Percentiles rank a stretch among this genome's conserved stretches.
phyloP scores from a whole-genome alignment of 1,140 invertebrate species.

The Camponotus vicinus region DNA sequence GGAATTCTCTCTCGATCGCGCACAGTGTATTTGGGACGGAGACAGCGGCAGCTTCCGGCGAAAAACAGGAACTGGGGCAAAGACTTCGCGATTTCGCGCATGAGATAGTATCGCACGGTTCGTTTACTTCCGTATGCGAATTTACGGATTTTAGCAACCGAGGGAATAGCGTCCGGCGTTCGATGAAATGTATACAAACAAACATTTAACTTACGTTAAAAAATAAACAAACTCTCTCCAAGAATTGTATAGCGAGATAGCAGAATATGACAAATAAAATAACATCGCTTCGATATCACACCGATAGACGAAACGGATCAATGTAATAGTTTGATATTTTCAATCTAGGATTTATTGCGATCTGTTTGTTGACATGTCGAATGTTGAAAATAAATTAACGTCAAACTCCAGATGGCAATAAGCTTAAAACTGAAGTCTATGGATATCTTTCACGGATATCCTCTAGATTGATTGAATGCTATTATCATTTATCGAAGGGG shows the following conservation, averaged over 20 bases:
- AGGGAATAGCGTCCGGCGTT: slow-evolving; percentile 28
- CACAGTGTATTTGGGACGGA: background rate
- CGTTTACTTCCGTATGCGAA: slow-evolving; percentile 71
- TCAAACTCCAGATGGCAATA: slow-evolving; percentile 25
- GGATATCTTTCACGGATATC: background rate
- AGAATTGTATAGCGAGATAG: background rate
- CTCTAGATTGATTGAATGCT: slow-evolving; percentile 19
- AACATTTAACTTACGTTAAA: slow-evolving; percentile 54
- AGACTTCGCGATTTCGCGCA: slow-evolving; percentile 70
- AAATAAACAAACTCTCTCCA: slow-evolving; percentile 40
- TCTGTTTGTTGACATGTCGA: background rate
- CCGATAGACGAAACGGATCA: slow-evolving; percentile 25
- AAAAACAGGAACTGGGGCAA: slow-evolving; percentile 71
- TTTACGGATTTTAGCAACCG: slow-evolving; percentile 60
- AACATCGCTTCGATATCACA: background rate
- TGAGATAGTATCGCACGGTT: slow-evolving; percentile 70
- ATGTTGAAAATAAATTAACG: slow-evolving; percentile 18
- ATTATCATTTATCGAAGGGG: slow-evolving; percentile 37
- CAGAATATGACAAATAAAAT: slow-evolving; percentile 30
- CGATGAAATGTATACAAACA: slow-evolving; percentile 53
- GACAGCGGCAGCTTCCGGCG: slow-evolving; percentile 48
- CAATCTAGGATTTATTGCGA: background rate
- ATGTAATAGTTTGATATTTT: slow-evolving; percentile 8
- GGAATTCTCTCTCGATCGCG: slow-evolving; percentile 30
- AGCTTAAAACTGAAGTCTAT: slow-evolving; percentile 5